Evolutionary conservation across 2,797 vertebrate species (phyloP).

Genomic region (Apogon talboti): DNA sequence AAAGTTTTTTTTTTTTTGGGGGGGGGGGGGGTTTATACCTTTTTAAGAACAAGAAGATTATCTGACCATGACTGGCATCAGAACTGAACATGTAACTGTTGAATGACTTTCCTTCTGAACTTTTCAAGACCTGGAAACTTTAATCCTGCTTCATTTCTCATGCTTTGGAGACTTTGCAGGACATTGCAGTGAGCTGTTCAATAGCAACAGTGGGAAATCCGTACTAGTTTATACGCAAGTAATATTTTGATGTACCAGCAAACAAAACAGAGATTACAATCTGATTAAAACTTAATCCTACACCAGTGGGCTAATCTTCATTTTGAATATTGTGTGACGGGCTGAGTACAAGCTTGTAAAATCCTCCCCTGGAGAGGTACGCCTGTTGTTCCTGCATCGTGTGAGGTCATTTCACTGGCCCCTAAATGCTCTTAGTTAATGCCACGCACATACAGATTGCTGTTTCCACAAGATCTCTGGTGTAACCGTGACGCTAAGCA

Average conservation of each 20-base stretch:
- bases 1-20: no score
- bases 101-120: neutral
- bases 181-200: neutral
- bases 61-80: neutral
- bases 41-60: neutral
- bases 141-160: neutral
- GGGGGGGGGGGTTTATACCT: neutral
- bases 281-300: conserved; percentile 28
- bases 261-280: conserved; percentile 22
- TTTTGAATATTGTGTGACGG: conserved; percentile 22
- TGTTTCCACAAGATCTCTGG: conserved; percentile 40
- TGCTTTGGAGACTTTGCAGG: neutral
- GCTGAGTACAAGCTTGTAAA: conserved; percentile 42
- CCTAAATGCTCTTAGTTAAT: conserved; percentile 46
- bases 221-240: conserved; percentile 6
- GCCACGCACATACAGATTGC: neutral
- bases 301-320: conserved; percentile 29
- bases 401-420: conserved; percentile 49
- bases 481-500: conserved; percentile 32
- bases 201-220: neutral
- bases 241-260: conserved; percentile 22
- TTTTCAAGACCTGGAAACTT: conserved; percentile 1
- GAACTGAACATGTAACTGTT: conserved; percentile 1
- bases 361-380: conserved; percentile 26
- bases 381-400: conserved; percentile 39